Base-by-base conservation (phyloP, 2,113 vertebrate genomes). In the Sinocyclocheilus maitianheensis region DNA sequence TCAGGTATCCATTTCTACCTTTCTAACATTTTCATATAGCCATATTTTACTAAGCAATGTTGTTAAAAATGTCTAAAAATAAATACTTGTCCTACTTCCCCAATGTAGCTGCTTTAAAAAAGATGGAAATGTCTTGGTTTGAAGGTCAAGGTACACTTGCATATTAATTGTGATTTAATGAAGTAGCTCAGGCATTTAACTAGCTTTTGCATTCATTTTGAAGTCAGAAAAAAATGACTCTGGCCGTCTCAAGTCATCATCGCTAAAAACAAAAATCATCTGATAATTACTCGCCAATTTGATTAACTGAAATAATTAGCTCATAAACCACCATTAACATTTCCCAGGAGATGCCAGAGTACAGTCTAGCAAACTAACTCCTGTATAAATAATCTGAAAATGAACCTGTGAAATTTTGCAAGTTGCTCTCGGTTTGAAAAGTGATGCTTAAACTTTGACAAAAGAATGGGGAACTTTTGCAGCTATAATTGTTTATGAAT, bases 111-210 rank as follows among this genome's bases (percentile, higher is more conserved):
- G 51, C 24, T 77, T 43, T 43, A 43, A 46, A 48, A 53, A 20
- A 48, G 48, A 76, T 26, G 46, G 46, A 65, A 81, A 46, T 67
- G 79, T 67, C 62, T 48, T 81, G 40, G 40, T 81, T 81, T 67
- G 40, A 81, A 81, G 79, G 79, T 81, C 79, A 81, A 20, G 11
- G 40, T 67, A 67, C 62, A 81, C 43, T 26, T 81, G 79, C 62
- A 81, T 81, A 51, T 67, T 81, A 65, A 81, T 81, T 67, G 9
- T 46, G 60, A 1, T 48, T 81, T 81, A 46, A 80, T 81, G 62
- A 81, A 67, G 7, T 51, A 46, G 60, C 58, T 63, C 55, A 65
- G 2, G 78, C 77, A 79, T 26, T 81, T 48, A 81, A 80, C 77
- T 63, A 80, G 77, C 34, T 14, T 78, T 79, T 80, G 77, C 77